These are phyloP conservation scores for Miichthys miiuy DNA, from an alignment of 2,797 vertebrate genomes.

Conservation along the genomic window DNA sequence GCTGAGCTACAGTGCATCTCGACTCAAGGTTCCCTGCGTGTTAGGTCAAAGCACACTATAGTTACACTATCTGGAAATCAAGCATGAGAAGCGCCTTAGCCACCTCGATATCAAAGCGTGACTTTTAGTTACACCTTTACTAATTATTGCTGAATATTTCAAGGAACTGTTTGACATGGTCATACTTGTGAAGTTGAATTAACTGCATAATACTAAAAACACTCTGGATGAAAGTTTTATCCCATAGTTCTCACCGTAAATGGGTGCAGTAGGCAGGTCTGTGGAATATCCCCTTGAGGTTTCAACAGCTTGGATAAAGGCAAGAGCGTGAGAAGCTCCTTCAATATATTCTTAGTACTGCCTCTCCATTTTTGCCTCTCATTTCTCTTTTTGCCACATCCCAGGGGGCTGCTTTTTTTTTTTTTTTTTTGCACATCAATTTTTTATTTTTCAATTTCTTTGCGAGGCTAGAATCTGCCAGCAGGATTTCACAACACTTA, in stretches of 20 bases:
- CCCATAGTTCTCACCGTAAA: background rate
- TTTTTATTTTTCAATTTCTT: conserved; percentile 46
- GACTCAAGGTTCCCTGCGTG: background rate
- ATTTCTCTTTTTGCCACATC: conserved; percentile 25
- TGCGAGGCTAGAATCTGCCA: conserved; percentile 16
- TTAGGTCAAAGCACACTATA: conserved; percentile 22
- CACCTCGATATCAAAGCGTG: background rate
- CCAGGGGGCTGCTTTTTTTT: background rate
- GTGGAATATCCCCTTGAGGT: conserved; percentile 32
- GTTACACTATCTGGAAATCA: conserved; percentile 9
- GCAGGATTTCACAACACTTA: conserved; percentile 14
- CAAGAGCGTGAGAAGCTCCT: conserved; percentile 61
- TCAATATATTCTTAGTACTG: conserved; percentile 62
- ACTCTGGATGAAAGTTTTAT: conserved; percentile 1
- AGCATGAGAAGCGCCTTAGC: background rate
- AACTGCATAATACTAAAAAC: conserved; percentile 3
- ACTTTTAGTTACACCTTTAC: conserved; percentile 3
- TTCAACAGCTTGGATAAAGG: conserved; percentile 40
- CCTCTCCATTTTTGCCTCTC: conserved; percentile 28
- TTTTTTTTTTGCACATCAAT: conserved; percentile 21
- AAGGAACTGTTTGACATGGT: background rate
- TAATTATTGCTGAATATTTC: background rate
- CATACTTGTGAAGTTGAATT: background rate
- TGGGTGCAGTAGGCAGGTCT: conserved; percentile 45
- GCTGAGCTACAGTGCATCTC: background rate